These are phyloP conservation scores for Agrotis clavis DNA, from an alignment of 2,888 invertebrate genomes.

Conservation along the genomic window DNA sequence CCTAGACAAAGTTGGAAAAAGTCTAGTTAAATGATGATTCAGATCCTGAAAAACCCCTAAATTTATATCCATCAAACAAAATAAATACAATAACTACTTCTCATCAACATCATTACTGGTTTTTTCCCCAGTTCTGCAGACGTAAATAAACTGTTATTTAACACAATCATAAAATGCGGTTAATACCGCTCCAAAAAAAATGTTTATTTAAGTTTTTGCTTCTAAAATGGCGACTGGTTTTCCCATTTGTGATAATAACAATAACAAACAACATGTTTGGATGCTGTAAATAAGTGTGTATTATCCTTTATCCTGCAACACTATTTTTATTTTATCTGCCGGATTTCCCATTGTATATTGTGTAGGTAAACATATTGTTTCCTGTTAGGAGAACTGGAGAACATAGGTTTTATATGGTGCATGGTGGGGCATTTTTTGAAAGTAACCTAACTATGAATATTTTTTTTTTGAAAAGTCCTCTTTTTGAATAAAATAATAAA, in stretches of 20 bases:
- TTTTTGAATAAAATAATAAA: no score
- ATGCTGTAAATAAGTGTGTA: conserved; percentile 20
- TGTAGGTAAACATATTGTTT: conserved; percentile 34
- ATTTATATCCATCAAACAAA: no score
- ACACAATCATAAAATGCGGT: neutral
- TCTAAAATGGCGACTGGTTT: conserved; percentile 21
- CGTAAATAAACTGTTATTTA: neutral
- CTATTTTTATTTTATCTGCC: conserved; percentile 34
- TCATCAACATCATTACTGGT: neutral
- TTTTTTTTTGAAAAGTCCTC: no score
- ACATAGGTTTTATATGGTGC: no score
- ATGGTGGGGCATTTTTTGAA: no score
- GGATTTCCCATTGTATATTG: conserved; percentile 17
- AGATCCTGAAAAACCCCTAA: no score
- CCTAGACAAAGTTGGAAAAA: no score
- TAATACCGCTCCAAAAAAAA: neutral
- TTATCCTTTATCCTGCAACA: conserved; percentile 20
- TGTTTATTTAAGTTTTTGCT: neutral
- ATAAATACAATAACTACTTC: neutral
- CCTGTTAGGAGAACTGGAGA: neutral
- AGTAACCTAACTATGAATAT: no score
- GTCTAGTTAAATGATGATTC: no score
- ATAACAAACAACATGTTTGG: conserved; percentile 30
- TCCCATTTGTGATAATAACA: conserved; percentile 18
- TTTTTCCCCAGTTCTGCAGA: neutral